These are phyloP conservation scores for Pterophyllum scalare DNA, from an alignment of 2,113 vertebrate genomes.

Conservation along the genomic window DNA sequence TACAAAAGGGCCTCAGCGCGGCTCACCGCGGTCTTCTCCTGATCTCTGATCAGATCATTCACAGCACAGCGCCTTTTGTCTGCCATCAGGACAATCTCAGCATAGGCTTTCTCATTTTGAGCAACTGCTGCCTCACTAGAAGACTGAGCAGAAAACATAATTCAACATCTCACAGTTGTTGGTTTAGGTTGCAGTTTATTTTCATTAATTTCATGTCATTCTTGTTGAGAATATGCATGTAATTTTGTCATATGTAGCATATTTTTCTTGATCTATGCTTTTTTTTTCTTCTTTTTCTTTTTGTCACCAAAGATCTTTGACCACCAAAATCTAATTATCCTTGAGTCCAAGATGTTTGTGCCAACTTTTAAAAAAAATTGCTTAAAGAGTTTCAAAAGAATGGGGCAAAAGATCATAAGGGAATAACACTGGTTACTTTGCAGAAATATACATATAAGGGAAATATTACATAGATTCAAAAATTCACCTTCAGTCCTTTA, in stretches of 20 bases:
- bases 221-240: background rate
- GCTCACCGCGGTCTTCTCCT: background rate
- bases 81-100: conserved; percentile 32
- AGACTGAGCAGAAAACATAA: background rate
- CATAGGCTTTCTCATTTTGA: conserved; percentile 34
- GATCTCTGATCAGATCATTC: conserved; percentile 28
- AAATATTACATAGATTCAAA: background rate
- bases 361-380: background rate
- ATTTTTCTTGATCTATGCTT: background rate
- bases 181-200: background rate
- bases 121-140: conserved; percentile 23
- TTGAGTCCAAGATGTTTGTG: background rate
- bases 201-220: accelerated
- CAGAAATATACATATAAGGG: background rate
- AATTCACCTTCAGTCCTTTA: conserved; percentile 38
- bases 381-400: background rate
- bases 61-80: conserved; percentile 15
- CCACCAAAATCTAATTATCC: background rate
- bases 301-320: background rate
- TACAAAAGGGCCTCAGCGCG: background rate
- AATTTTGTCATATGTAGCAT: accelerated
- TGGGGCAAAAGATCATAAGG: background rate
- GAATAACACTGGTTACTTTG: background rate
- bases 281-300: background rate
- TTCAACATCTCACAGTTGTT: background rate